Conservation (phyloP, 2,888 invertebrate genomes). For the Eumerus sabulonum region DNA sequence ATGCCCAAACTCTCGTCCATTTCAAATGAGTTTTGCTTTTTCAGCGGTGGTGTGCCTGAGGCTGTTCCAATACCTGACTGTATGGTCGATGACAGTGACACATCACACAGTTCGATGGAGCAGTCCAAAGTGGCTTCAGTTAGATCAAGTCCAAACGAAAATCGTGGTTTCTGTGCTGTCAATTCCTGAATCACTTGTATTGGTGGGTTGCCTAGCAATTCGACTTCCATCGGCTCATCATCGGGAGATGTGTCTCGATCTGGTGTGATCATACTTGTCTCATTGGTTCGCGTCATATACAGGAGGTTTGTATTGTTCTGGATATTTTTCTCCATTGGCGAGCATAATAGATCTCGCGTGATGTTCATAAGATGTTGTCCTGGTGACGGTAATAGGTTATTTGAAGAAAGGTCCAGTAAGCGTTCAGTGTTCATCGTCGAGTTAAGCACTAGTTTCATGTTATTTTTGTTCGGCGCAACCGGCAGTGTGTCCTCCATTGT, state of each 20-base stretch:
- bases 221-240: constrained; percentile 73
- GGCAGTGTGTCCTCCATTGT: constrained; percentile 72
- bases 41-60: constrained; percentile 71
- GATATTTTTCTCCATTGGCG: constrained; percentile 62
- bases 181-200: constrained; percentile 72
- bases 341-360: constrained; percentile 73
- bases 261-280: constrained; percentile 71
- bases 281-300: constrained; percentile 73
- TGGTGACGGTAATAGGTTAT: constrained; percentile 73
- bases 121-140: constrained; percentile 77
- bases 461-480: constrained; percentile 72
- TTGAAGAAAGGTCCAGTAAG: constrained; percentile 73
- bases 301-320: constrained; percentile 73
- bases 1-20: constrained; percentile 91
- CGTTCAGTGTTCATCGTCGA: constrained; percentile 76
- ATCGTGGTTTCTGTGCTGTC: constrained; percentile 72
- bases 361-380: constrained; percentile 74
- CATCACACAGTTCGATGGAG: constrained; percentile 78
- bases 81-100: constrained; percentile 75
- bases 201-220: constrained; percentile 53
- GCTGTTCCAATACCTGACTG: constrained; percentile 65
- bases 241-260: constrained; percentile 72
- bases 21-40: constrained; percentile 89
- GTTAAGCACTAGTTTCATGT: constrained; percentile 76
- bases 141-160: constrained; percentile 78